phyloP scores from a whole-genome alignment of 1,140 invertebrate genomes.

The Drosophila hydei region DNA sequence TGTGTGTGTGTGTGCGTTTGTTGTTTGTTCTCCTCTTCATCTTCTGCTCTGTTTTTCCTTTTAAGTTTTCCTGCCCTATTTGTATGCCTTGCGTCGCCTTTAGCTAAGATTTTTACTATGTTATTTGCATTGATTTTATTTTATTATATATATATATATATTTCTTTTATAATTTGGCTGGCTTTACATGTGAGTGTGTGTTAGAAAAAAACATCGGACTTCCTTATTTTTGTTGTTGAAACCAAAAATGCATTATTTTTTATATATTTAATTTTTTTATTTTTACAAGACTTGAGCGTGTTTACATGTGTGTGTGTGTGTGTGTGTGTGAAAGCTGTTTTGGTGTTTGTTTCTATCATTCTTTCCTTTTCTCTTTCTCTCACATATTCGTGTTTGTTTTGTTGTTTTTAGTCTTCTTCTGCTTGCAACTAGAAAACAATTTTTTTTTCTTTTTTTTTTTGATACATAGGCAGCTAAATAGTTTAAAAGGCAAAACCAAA shows the following conservation, averaged over 20 bases:
- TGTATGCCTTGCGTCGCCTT: conserved; percentile 29
- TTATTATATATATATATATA: conserved; percentile 60
- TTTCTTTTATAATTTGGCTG: conserved; percentile 33
- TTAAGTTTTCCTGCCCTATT: conserved; percentile 12
- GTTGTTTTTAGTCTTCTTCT: conserved; percentile 17
- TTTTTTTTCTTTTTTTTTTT: background rate
- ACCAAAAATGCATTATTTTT: conserved; percentile 62
- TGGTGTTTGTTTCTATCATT: conserved; percentile 18
- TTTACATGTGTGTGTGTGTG: conserved; percentile 48
- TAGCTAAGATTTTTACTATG: conserved; percentile 66
- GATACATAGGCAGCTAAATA: conserved; percentile 25
- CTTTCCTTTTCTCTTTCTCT: background rate
- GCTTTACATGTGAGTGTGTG: conserved; percentile 24
- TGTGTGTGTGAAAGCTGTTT: conserved; percentile 33
- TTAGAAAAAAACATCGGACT: conserved; percentile 5
- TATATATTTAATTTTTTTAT: conserved; percentile 38
- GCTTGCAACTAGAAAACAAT: conserved; percentile 16
- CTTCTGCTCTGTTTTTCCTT: conserved; percentile 21
- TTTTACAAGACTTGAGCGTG: conserved; percentile 66
- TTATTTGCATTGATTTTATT: conserved; percentile 61
- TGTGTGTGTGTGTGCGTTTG: conserved; percentile 22
- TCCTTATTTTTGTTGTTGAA: conserved; percentile 36
- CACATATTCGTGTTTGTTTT: conserved; percentile 19
- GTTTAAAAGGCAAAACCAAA: conserved; percentile 10
- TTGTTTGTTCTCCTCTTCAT: conserved; percentile 11